Conservation (phyloP, 2,113 vertebrate species). For the Megaceryle torquata region DNA sequence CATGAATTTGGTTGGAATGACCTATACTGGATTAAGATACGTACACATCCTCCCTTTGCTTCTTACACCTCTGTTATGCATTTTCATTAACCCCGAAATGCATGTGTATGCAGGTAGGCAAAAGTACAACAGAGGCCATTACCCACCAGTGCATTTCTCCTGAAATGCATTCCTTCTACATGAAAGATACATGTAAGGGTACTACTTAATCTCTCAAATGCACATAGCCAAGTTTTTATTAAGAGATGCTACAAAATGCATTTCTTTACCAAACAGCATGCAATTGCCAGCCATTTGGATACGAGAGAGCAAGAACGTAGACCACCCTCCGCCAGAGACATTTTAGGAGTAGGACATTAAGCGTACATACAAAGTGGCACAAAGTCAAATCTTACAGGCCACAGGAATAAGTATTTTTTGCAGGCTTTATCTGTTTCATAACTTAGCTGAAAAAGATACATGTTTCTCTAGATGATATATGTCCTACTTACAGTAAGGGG, state of each 20-base stretch:
- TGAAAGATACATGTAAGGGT: not conserved
- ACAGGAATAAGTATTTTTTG: not conserved
- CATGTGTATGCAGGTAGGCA: not conserved
- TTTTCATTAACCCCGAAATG: not conserved
- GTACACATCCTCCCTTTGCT: not conserved
- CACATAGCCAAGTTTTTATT: not conserved
- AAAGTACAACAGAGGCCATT: not conserved
- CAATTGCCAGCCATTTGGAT: not conserved
- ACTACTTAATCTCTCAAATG: not conserved
- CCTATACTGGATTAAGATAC: not conserved
- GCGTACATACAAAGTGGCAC: fast-evolving
- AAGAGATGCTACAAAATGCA: not conserved
- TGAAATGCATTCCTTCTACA: not conserved
- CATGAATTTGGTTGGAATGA: not conserved
- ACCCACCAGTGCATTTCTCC: not conserved
- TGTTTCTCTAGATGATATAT: not conserved
- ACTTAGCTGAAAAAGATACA: not conserved
- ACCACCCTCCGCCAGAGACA: not conserved
- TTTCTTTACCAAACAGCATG: not conserved
- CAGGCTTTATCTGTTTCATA: not conserved
- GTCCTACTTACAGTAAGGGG: not conserved
- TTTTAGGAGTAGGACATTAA: not conserved
- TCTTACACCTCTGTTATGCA: not conserved
- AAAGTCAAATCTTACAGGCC: not conserved
- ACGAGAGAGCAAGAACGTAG: not conserved